phyloP scores from a whole-genome alignment of 2,113 vertebrate species.

The Sturnus vulgaris region DNA sequence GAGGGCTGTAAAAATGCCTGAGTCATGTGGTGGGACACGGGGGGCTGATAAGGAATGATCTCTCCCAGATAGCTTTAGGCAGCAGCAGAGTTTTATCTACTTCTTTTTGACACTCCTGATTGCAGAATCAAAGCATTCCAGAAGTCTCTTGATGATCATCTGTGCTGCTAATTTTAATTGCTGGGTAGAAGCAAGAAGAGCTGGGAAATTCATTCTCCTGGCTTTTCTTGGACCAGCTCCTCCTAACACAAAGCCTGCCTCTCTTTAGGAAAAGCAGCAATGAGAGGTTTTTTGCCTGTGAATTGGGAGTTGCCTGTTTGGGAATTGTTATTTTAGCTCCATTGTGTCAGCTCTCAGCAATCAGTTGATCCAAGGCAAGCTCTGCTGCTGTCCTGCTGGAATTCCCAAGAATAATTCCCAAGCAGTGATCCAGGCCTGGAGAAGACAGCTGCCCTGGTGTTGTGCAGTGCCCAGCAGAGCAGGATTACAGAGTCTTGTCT shows the following conservation, averaged over 20 bases:
- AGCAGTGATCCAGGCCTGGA: neutral
- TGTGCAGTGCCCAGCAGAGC: neutral
- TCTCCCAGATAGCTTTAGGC: neutral
- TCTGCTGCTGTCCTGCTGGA: neutral
- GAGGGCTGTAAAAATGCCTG: neutral
- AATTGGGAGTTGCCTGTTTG: neutral
- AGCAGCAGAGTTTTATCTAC: neutral
- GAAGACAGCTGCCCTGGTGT: neutral
- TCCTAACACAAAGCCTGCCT: neutral
- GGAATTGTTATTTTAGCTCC: neutral
- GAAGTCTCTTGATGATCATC: neutral
- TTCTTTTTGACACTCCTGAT: neutral
- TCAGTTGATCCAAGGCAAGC: accelerated
- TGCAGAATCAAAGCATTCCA: neutral
- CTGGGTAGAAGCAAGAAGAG: neutral
- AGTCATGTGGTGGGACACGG: neutral
- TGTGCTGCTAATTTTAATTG: neutral
- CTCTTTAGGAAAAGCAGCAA: neutral
- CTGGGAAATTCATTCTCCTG: neutral
- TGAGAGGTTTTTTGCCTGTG: neutral
- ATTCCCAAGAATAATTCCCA: neutral
- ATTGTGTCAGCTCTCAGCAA: neutral
- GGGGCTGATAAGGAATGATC: neutral
- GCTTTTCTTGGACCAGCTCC: neutral
- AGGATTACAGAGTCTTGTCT: neutral